Evolutionary conservation across 2,888 invertebrate genomes (phyloP), one percentile per base, ranked within the genome.

Genomic region (Scotopteryx bipunctaria): DNA sequence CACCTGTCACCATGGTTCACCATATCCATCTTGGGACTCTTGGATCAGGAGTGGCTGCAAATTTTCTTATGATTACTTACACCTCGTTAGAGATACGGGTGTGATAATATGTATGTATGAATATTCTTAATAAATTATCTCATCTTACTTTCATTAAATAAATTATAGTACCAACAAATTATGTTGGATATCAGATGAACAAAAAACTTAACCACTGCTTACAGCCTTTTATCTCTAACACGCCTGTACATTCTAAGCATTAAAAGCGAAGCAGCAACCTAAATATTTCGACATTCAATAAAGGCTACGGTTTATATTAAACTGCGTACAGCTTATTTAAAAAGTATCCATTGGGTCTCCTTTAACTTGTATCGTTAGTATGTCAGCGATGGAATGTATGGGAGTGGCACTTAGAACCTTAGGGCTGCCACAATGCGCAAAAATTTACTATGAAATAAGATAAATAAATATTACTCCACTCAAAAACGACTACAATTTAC

Each of bases 341-440:
- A 53, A 43, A 29, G 25, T 27, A 43, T 15, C 14, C 16, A 44
- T 49, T 37, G 16, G 21, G 46, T 37, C 48, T 53, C 52, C 47
- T 56, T 51, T 50, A 58, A 55, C 52, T 50, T 35, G 36, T 57
- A 60, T 45, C 52, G 55, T 69, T 61, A 58, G 60, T 71, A 78
- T 77, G 81, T 76, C 74, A 73, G 63, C 58, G 62, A 65, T 60
- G 83, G 82, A 81, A 84, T 84, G 84, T 72, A 71, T 77, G 76
- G 84, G 83, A 81, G 85, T 72, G 84, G 74, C 67, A 46, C 40
- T 37, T 44, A 27, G 45, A 23, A 13, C 43, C 35, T 42, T 55
- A 65, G 65, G 57, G 60, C 38, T 59, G 63, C 58, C 57, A 48
- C 58, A 44, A 33, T 1, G 6, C 2, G 6, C 5, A 27, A 32